Evolutionary conservation across 1,140 invertebrate species (phyloP), one percentile per base, ranked within the genome.

Genomic region (Drosophila aff.): DNA sequence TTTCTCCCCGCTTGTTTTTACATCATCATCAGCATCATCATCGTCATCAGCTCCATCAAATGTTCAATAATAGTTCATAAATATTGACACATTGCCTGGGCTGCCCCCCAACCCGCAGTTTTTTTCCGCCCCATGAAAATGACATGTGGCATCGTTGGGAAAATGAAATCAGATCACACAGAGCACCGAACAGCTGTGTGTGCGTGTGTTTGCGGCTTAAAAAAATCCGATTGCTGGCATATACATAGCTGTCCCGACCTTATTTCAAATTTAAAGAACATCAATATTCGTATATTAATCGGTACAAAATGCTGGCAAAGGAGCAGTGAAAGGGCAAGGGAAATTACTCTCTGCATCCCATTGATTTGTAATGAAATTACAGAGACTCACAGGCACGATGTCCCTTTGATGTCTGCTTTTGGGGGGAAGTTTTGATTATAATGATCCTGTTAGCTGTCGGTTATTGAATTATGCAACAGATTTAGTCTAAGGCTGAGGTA

Each of bases 91-190:
- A 49, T 49, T 50, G 67, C 65, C 57, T 40, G 44, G 36, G 47
- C 44, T 23, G 0, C 15, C 23, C 23, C 9, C 26, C 4, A 23
- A 23, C 23, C 23, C 23, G 31, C 49, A 26, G 46, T 31, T 43
- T 68, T 57, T 59, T 49, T 47, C 6, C 15, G 0, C n/a, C 6
- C 28, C n/a, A n/a, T 11, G 15, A 67, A 67, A 69, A 67, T 49
- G 82, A 67, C 76, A 77, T 81, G 67, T 78, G 67, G 53, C 63
- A 47, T 23, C 15, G 52, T 21, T 1, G 53, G 36, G 53, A 31
- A 85, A 83, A 69, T 81, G 69, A 74, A 77, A 81, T 85, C 82
- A 77, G 64, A 66, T 53, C 55, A 79, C 33, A 36, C 33, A 36
- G 58, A 64, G 21, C 47, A 21, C 31, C 9, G 38, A n/a, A 3